Evolutionary conservation across 2,797 vertebrate species (phyloP), one percentile per base, ranked within the genome.

Genomic region (Sorex maritimensis): DNA sequence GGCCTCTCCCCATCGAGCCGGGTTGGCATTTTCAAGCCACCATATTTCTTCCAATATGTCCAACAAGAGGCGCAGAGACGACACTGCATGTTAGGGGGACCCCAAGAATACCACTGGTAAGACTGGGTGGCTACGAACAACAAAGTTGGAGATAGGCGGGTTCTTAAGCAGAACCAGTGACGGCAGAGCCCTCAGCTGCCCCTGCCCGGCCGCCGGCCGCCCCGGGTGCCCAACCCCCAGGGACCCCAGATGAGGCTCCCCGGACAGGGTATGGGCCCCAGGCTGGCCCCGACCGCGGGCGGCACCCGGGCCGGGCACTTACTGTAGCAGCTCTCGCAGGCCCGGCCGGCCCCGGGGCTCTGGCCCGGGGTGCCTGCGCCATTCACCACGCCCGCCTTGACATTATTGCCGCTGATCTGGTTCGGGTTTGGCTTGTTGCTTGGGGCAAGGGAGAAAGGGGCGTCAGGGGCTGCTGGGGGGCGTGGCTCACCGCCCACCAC

Each of bases 71-170:
- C 99, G 92, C 99, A 99, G 89, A 99, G 98, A 81, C 99, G 99
- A 98, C 99, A 99, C 98, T 99, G 99, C 99, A 99, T 99, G 98
- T 99, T 99, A 97, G 99, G 99, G 93, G 99, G 99, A 94, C 99
- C 99, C 99, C 99, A 99, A 91, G 99, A 99, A 98, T 99, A 99
- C 99, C 99, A 99, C 98, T 99, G 99, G 98, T 99, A 99, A 95
- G 99, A 99, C 98, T 98, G 99, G 97, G 98, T 99, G 97, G 99
- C 99, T 99, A 97, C 97, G 98, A 93, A 98, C 96, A 98, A 97
- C 98, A 98, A 97, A 98, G 97, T 98, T 97, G 97, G 96, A 98
- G 96, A 98, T 97, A 98, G 97, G 98, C 97, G 97, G 94, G 96
- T 97, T 96, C 98, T 98, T 98, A 97, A 97, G 97, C 97, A 96